These are phyloP conservation scores for Rapana venosa DNA, from an alignment of 2,888 invertebrate genomes.

Conservation along the genomic window DNA sequence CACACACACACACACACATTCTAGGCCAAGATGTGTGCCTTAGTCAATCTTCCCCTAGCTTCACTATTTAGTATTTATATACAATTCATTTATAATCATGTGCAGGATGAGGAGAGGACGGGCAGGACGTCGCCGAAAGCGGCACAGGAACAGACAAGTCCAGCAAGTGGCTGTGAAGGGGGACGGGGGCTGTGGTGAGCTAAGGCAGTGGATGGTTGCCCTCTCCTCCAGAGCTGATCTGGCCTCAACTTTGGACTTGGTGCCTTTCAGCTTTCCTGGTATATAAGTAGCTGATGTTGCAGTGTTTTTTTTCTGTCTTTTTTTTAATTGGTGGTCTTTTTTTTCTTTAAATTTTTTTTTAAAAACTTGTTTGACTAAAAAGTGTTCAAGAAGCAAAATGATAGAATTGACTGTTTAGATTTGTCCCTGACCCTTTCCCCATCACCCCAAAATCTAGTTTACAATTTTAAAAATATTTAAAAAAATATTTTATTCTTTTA, in stretches of 20 bases:
- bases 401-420: no score
- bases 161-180: not conserved
- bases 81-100: not conserved
- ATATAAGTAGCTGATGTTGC: not conserved
- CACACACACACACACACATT: no score
- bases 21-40: no score
- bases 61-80: no score
- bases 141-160: not conserved
- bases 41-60: no score
- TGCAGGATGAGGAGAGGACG: not conserved
- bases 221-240: slow-evolving; percentile 15
- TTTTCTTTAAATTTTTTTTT: not conserved
- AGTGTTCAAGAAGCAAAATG: no score
- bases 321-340: no score
- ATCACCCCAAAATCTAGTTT: no score
- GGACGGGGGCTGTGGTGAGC: not conserved
- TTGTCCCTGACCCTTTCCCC: no score
- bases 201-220: slow-evolving; percentile 27
- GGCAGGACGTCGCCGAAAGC: not conserved
- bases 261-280: slow-evolving; percentile 29
- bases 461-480: no score
- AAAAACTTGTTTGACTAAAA: no score
- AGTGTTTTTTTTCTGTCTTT: not conserved
- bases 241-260: not conserved
- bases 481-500: no score